Percentiles rank a stretch among this genome's conserved stretches.
phyloP scores from a whole-genome alignment of 2,888 invertebrate species.

The Eilema depressum region DNA sequence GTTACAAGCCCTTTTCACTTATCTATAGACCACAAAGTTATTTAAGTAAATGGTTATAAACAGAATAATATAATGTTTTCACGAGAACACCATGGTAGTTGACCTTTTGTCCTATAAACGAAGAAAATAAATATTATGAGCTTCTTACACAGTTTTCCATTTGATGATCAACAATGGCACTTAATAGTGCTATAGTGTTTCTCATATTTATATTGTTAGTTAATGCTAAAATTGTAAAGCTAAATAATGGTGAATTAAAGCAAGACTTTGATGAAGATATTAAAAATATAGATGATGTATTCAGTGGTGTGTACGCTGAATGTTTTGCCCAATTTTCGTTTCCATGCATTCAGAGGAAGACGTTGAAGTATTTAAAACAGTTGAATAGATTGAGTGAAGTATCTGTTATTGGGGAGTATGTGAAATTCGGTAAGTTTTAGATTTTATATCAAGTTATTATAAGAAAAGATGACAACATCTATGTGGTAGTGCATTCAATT shows the following conservation, averaged over 20 bases:
- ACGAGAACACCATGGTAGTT: constrained; percentile 63
- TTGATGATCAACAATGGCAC: constrained; percentile 66
- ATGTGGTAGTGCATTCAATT: too few relatives aligned
- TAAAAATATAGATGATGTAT: constrained; percentile 66
- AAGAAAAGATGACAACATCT: too few relatives aligned
- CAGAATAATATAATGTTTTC: constrained; percentile 69
- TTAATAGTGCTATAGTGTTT: constrained; percentile 53
- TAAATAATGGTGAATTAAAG: constrained; percentile 33
- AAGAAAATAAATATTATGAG: constrained; percentile 77
- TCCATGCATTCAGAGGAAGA: constrained; percentile 86
- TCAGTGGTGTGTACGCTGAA: constrained; percentile 84
- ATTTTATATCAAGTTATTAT: background rate
- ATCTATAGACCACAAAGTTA: constrained; percentile 53
- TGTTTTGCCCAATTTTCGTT: constrained; percentile 87
- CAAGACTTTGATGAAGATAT: constrained; percentile 33
- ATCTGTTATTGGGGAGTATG: constrained; percentile 84
- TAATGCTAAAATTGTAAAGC: constrained; percentile 50
- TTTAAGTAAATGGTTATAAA: constrained; percentile 40
- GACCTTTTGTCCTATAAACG: constrained; percentile 76
- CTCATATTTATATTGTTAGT: constrained; percentile 47
- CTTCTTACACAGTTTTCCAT: constrained; percentile 63
- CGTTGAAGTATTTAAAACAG: constrained; percentile 85
- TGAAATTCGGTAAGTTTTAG: constrained; percentile 83
- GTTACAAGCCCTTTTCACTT: constrained; percentile 35
- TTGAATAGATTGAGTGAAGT: constrained; percentile 85